Evolutionary conservation across 2,888 invertebrate species (phyloP).

Genomic region (Agrochola lota): DNA sequence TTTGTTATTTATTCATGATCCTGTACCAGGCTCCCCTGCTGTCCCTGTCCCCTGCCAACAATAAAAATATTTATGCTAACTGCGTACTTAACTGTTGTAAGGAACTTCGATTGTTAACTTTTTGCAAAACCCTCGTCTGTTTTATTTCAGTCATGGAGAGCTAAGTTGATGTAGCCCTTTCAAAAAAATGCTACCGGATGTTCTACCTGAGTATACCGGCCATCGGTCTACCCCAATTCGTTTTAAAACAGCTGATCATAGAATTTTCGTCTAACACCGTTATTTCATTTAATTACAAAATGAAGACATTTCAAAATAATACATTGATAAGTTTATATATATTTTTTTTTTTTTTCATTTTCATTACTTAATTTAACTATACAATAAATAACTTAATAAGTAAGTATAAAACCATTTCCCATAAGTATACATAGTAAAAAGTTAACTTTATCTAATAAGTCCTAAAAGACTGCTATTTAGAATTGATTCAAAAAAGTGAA

Average conservation of each 20-base stretch:
- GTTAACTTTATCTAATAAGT: background rate
- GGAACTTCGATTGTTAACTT: conserved; percentile 14
- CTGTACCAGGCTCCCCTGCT: background rate
- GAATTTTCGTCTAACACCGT: background rate
- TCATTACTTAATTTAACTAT: too few species aligned
- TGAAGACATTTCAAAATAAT: background rate
- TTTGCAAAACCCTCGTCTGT: conserved; percentile 5
- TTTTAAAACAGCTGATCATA: conserved; percentile 29
- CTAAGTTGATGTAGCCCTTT: conserved; percentile 2
- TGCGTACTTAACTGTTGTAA: conserved; percentile 12
- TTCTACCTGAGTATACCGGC: conserved; percentile 26
- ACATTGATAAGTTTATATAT: background rate
- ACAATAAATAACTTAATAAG: too few species aligned
- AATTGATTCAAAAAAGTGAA: background rate
- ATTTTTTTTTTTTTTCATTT: too few species aligned
- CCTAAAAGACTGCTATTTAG: background rate
- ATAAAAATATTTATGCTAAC: background rate
- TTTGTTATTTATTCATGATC: background rate
- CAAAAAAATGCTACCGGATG: conserved; percentile 25
- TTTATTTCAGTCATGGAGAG: background rate
- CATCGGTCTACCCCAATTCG: background rate
- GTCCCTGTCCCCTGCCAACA: background rate
- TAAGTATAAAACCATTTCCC: background rate
- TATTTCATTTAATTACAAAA: background rate
- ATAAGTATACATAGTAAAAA: background rate